Evolutionary conservation across 53 echinoderm and acorn worm genomes (phyloP).

Genomic region (Astropecten irregularis): DNA sequence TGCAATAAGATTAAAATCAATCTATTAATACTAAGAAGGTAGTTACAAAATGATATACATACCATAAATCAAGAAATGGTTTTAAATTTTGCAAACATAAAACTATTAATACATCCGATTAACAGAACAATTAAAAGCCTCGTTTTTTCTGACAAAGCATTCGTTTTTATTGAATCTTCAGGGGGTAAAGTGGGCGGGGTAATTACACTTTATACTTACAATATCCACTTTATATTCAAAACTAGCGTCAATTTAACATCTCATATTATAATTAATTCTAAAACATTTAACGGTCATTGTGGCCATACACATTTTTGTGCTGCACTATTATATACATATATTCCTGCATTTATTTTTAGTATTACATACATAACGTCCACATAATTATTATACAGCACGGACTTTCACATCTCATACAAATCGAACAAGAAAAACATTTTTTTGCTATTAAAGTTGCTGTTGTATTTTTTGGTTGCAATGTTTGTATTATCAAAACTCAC

Average conservation of each 20-base stretch:
- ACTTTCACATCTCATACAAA: not conserved
- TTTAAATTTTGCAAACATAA: too few relatives aligned
- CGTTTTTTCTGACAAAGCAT: slow-evolving; percentile 18
- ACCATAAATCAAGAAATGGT: too few relatives aligned
- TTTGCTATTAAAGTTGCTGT: not conserved
- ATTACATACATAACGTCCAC: not conserved
- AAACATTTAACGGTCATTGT: slow-evolving; percentile 21
- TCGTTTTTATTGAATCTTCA: not conserved
- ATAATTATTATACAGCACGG: not conserved
- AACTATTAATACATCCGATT: not conserved
- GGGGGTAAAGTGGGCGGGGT: not conserved
- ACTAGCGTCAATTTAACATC: slow-evolving; percentile 1
- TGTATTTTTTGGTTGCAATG: too few relatives aligned
- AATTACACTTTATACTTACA: not conserved
- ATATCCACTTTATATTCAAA: slow-evolving; percentile 8
- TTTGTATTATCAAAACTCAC: slow-evolving; percentile 5
- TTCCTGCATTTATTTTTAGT: not conserved
- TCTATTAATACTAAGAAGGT: too few relatives aligned
- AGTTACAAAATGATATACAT: too few relatives aligned
- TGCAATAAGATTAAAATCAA: too few relatives aligned
- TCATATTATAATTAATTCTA: too few relatives aligned
- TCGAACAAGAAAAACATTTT: not conserved
- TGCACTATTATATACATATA: slow-evolving; percentile 39
- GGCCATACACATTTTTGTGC: too few relatives aligned
- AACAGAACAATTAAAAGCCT: not conserved